These are phyloP conservation scores for Vultur gryphus DNA, from an alignment of 2,797 vertebrate species.

Conservation along the genomic window DNA sequence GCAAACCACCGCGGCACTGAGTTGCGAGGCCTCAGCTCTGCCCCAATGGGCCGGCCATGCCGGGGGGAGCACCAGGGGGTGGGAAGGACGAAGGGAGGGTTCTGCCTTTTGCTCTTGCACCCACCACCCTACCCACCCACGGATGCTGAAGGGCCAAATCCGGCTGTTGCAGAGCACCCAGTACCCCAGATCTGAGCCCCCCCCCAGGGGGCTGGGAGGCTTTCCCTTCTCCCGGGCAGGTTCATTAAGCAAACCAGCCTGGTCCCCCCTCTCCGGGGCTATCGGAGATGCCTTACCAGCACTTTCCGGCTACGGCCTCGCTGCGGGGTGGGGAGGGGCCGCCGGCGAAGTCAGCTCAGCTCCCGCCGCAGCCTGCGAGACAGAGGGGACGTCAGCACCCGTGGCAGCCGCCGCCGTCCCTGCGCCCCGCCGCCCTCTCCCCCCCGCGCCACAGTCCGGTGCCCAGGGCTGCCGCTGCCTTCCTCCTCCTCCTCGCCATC, in stretches of 20 bases:
- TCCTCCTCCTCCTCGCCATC: background rate
- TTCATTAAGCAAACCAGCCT: background rate
- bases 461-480: background rate
- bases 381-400: background rate
- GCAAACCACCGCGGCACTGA: background rate
- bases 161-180: background rate
- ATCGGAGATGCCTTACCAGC: background rate
- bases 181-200: background rate
- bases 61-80: accelerated
- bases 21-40: background rate
- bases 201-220: accelerated
- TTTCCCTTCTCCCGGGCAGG: background rate
- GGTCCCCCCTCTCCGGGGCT: background rate
- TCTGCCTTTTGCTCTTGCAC: background rate
- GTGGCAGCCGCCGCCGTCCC: background rate
- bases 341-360: background rate
- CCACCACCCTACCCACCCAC: background rate
- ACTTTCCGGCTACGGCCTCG: background rate
- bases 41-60: background rate
- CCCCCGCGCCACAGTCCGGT: accelerated
- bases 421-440: background rate
- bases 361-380: background rate
- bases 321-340: background rate
- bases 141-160: background rate
- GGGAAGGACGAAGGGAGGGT: background rate